Base-by-base conservation (phyloP, 30 jellyfish, hydroid and myxozoan species). In the Hydra vulgaris region DNA sequence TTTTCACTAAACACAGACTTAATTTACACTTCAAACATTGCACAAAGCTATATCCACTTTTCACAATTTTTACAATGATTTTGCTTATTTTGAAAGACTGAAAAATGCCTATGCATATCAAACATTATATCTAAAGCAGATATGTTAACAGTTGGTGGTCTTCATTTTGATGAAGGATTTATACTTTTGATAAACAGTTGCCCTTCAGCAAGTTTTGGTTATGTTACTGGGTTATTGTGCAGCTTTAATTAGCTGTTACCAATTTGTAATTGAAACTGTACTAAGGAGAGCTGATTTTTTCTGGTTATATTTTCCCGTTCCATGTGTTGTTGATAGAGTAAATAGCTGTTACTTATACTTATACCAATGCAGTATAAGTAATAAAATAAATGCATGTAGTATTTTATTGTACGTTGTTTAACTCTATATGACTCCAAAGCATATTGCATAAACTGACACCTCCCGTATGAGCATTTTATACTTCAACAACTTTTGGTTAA, bases 31-130 rank as follows among this genome's bases (percentile, higher is more conserved):
- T 82, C 67, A 61, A 17, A 79, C 89, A 82, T 25, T 27, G 26
- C 8, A 82, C 54, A 18, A 19, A 54, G 21, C 72, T 53, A 55
- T 12, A 81, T 17, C 88, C 85, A 21, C 23, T 81, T n/a, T 55
- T 70, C 74, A 76, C 88, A 81, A 19, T 71, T 76, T 27, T 76
- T 71, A 84, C 88, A 81, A 71, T 84, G 66, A 18, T 21, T n/a
- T 23, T 73, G 75, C 52, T 81, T 71, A 24, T 81, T 77, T 20
- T 71, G 66, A 52, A 17, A 27, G 22, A 20, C 88, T 19, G 88
- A 85, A 17, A 27, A 81, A 72, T 81, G 88, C 17, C 27, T 77
- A 73, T 22, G 22, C 68, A 54, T 76, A 56, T 82, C 89, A 21
- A 25, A 66, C 19, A 74, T 21, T 19, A 80, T 68, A 70, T 67